Conservation (phyloP, 2,797 vertebrate species). For the Neosilurus hyrtlii region DNA sequence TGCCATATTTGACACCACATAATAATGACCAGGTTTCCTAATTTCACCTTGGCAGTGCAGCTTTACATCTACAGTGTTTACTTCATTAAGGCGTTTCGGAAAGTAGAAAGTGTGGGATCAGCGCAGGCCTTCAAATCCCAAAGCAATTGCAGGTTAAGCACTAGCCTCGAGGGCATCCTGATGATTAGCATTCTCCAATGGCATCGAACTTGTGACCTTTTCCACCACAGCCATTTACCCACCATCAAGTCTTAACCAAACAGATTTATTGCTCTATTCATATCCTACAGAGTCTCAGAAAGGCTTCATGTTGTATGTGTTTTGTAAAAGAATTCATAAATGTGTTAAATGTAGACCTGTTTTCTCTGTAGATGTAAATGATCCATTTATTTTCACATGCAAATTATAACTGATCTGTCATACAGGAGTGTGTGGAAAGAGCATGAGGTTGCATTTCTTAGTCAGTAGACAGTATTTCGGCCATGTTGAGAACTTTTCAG, state of each 20-base stretch:
- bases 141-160: neutral
- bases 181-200: constrained; percentile 5
- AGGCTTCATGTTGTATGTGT: neutral
- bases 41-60: neutral
- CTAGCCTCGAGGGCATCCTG: constrained; percentile 12
- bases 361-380: constrained; percentile 4
- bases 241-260: neutral
- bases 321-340: neutral
- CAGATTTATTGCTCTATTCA: neutral
- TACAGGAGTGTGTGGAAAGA: neutral
- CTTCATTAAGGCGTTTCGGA: neutral
- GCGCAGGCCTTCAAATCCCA: neutral
- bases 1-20: neutral
- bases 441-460: neutral
- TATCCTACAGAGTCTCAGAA: neutral
- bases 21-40: neutral
- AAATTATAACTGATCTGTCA: neutral
- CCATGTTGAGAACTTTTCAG: neutral
- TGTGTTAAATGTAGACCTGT: neutral
- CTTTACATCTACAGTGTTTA: neutral
- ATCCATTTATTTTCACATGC: neutral
- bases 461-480: neutral
- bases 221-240: constrained; percentile 13
- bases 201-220: constrained; percentile 7
- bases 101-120: neutral